Conservation (phyloP, 2,113 vertebrate species). For the Brachionichthys hirsutus region DNA sequence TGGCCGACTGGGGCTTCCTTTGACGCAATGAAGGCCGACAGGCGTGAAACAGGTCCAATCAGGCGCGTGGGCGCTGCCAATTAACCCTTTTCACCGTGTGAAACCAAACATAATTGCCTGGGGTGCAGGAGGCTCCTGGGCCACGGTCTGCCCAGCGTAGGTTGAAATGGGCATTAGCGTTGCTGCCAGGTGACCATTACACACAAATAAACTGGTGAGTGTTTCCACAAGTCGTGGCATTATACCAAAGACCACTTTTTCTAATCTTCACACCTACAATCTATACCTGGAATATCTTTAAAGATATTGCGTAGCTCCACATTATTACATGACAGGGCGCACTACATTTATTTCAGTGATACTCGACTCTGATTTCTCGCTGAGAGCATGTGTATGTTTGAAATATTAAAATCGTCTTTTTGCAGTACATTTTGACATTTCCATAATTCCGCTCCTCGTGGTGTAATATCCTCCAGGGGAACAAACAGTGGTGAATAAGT, state of each 20-base stretch:
- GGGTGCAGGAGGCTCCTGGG: constrained; percentile 66
- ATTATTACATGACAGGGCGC: too few relatives aligned
- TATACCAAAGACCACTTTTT: constrained; percentile 65
- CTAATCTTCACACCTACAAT: constrained; percentile 58
- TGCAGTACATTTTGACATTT: neutral
- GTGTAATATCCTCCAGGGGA: constrained; percentile 17
- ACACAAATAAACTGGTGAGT: constrained; percentile 67
- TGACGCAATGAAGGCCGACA: constrained; percentile 80
- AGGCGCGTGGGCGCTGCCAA: constrained; percentile 78
- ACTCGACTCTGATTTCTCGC: constrained; percentile 7
- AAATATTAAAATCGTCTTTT: constrained; percentile 12
- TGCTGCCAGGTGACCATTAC: constrained; percentile 74
- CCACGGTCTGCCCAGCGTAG: constrained; percentile 69
- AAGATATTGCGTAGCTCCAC: constrained; percentile 4
- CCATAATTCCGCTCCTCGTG: constrained; percentile 3
- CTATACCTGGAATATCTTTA: constrained; percentile 46
- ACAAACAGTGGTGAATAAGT: constrained; percentile 50
- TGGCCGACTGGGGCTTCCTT: constrained; percentile 67
- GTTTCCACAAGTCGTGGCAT: constrained; percentile 70
- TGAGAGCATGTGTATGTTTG: constrained; percentile 6
- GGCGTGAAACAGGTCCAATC: constrained; percentile 82
- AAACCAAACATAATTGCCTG: constrained; percentile 79
- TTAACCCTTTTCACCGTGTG: constrained; percentile 81
- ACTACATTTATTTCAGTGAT: constrained; percentile 1
- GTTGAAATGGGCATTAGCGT: constrained; percentile 73